Evolutionary conservation across 2,113 vertebrate genomes (phyloP), one percentile per base, ranked within the genome.

Genomic region (Prunella fulvescens): DNA sequence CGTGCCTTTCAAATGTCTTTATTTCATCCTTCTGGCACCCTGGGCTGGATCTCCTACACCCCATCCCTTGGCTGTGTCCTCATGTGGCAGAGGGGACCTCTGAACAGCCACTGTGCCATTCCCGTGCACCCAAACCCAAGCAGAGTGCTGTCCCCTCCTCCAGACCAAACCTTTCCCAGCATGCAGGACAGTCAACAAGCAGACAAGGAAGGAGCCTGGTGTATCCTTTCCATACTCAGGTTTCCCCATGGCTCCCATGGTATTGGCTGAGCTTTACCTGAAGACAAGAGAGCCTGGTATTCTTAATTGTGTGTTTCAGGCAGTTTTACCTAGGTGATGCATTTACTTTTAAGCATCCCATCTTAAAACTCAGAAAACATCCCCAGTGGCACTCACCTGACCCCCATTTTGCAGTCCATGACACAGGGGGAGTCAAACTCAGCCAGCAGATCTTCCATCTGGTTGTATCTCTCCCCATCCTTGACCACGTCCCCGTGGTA

Each of bases 381-480:
- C n/a, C 48, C 57, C 35, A 44, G 2, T 40, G 79, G 29, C 53
- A 64, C 98, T 98, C 91, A 99, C 99, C 99, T 98, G 87, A 99
- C 88, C 7, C 99, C 99, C 99, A 99, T 99, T 96, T 99, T 99
- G 96, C 99, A 99, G 97, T 99, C 99, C 99, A 99, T 99, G 90
- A 99, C 99, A 6, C 99, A 99, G 2, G 99, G 99, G 29, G 96
- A 98, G 93, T 99, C 99, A 11, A 99, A 99, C 69, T 99, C 99
- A 8, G 99, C 99, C 96, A 99, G 98, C 85, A 99, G 98, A 95
- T 99, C 99, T 51, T 99, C 99, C 99, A 99, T 99, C 98, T 99
- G 99, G 98, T 99, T 99, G 98, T 99, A 99, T 84, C 98, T 98
- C 94, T 99, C 99, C 4, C 99, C 99, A 0, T 99, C 99, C 94